phyloP scores from a whole-genome alignment of 2,113 vertebrate genomes.

The Falco punctatus region DNA sequence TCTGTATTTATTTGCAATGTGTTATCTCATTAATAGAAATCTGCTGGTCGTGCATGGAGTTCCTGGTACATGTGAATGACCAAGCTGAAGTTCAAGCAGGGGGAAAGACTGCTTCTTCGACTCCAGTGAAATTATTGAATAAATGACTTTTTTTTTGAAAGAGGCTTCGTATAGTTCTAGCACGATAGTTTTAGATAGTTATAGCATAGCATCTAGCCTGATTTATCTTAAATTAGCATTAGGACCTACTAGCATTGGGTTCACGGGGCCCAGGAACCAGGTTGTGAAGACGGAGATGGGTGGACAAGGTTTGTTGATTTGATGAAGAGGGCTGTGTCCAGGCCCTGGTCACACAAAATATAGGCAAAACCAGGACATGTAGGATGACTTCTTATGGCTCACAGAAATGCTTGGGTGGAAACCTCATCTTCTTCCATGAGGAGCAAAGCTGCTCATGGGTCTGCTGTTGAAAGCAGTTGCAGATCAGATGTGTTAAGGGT shows the following conservation, averaged over 20 bases:
- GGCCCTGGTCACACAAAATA: background rate
- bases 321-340: background rate
- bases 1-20: background rate
- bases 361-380: too few species aligned
- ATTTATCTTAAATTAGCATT: background rate
- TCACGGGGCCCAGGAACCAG: background rate
- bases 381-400: background rate
- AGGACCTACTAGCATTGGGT: background rate
- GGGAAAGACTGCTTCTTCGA: background rate
- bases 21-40: background rate
- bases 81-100: background rate
- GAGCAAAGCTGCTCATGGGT: background rate
- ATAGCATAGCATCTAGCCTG: background rate
- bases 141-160: background rate
- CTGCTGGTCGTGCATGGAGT: background rate
- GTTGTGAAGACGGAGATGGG: background rate
- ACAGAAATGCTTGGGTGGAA: background rate
- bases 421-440: background rate
- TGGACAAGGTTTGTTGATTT: background rate
- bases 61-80: background rate
- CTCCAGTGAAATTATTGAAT: background rate
- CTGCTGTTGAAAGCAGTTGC: background rate
- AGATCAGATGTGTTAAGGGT: background rate
- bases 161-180: fast-evolving
- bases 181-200: background rate